Conservation (phyloP, 1,140 invertebrate genomes). For the Thaumetopoea pityocampa region DNA sequence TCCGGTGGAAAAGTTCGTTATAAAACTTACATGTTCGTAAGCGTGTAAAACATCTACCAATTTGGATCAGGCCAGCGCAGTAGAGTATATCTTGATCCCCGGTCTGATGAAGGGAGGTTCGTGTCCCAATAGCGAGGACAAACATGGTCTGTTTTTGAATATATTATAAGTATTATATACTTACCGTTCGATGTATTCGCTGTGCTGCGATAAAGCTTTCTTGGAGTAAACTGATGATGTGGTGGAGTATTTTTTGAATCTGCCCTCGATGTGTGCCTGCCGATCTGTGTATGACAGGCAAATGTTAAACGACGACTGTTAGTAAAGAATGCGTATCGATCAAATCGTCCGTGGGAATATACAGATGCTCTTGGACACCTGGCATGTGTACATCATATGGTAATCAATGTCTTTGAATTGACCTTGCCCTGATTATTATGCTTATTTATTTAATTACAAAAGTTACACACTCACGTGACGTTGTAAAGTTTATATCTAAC, state of each 20-base stretch:
- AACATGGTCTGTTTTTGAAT: too few relatives aligned
- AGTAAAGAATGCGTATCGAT: conserved; percentile 34
- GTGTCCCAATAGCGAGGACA: too few relatives aligned
- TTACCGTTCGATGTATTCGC: conserved; percentile 67
- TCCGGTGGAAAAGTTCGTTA: too few relatives aligned
- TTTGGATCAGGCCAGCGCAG: too few relatives aligned
- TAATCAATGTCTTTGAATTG: not conserved
- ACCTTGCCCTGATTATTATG: too few relatives aligned
- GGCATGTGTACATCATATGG: not conserved
- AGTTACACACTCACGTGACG: too few relatives aligned
- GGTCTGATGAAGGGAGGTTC: too few relatives aligned
- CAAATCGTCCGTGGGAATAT: conserved; percentile 26
- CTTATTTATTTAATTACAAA: too few relatives aligned
- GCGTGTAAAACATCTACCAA: too few relatives aligned
- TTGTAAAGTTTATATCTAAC: too few relatives aligned
- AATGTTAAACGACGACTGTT: conserved; percentile 20
- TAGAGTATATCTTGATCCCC: too few relatives aligned
- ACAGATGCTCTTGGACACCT: conserved; percentile 21
- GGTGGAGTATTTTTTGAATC: conserved; percentile 70
- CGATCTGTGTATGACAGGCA: conserved; percentile 49
- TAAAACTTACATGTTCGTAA: too few relatives aligned
- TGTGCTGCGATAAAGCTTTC: conserved; percentile 65
- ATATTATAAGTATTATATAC: conserved; percentile 6
- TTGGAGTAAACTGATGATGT: conserved; percentile 67
- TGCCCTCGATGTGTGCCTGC: conserved; percentile 64